Evolutionary conservation across 2,888 invertebrate species (phyloP).

Genomic region (Phyllotreta striolata): DNA sequence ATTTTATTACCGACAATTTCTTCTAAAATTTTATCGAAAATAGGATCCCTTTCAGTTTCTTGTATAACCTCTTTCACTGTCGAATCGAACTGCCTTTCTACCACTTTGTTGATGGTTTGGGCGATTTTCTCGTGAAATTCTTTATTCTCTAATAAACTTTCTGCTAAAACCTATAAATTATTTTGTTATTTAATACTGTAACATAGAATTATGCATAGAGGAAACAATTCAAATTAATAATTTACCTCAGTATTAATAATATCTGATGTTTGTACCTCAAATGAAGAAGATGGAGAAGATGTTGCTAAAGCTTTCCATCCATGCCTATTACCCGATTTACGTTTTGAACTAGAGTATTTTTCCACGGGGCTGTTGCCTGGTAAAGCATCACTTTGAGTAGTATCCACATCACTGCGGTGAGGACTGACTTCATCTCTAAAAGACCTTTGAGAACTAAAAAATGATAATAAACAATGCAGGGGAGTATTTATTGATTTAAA

Average conservation of each 20-base stretch:
- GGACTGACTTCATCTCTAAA: constrained; percentile 35
- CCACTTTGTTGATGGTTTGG: constrained; percentile 64
- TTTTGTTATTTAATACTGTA: not conserved
- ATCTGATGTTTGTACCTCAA: constrained; percentile 37
- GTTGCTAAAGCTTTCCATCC: constrained; percentile 13
- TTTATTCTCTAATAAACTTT: constrained; percentile 62
- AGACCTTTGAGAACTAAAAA: constrained; percentile 37
- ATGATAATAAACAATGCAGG: not conserved
- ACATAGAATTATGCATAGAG: not conserved
- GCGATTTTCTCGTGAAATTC: constrained; percentile 66
- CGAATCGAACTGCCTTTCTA: constrained; percentile 56
- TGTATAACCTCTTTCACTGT: constrained; percentile 63
- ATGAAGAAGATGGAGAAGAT: constrained; percentile 18
- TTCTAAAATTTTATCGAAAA: constrained; percentile 62
- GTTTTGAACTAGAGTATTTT: constrained; percentile 31
- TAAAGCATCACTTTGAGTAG: constrained; percentile 48
- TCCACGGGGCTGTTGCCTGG: constrained; percentile 47
- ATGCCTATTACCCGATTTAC: constrained; percentile 24
- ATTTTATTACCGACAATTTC: constrained; percentile 58
- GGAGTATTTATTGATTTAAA: no score
- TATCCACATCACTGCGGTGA: constrained; percentile 47
- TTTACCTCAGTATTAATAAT: constrained; percentile 30
- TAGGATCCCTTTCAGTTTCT: constrained; percentile 64
- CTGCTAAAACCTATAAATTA: constrained; percentile 48
- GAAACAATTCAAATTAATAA: not conserved